A percentile compares a stretch with the other conserved stretches of the same genome.
phyloP scores from a whole-genome alignment of 1,140 invertebrate genomes.

The Calephelis nemesis region DNA sequence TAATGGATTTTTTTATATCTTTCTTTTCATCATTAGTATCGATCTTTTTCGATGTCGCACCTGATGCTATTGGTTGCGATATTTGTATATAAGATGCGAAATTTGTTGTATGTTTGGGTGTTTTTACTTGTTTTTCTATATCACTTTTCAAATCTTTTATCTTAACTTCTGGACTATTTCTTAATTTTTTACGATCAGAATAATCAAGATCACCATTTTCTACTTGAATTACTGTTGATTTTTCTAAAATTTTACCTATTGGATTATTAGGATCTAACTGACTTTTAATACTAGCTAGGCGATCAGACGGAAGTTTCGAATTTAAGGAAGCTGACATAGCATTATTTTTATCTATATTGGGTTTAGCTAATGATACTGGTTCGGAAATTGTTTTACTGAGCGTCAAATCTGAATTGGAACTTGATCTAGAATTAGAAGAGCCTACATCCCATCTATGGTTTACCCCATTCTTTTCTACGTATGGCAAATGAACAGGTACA shows the following conservation, averaged over 20 bases:
- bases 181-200: constrained; percentile 41
- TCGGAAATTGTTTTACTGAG: constrained; percentile 71
- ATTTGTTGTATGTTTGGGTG: constrained; percentile 75
- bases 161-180: constrained; percentile 49
- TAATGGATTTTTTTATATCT: constrained; percentile 46
- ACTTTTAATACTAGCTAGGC: constrained; percentile 66
- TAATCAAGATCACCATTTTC: constrained; percentile 68
- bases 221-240: constrained; percentile 72
- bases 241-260: constrained; percentile 76
- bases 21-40: constrained; percentile 40
- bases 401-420: constrained; percentile 70
- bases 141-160: constrained; percentile 66
- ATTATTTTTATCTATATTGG: constrained; percentile 49
- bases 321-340: constrained; percentile 61
- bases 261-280: constrained; percentile 75
- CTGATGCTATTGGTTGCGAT: constrained; percentile 64
- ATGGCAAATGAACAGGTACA: constrained; percentile 70
- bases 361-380: constrained; percentile 62
- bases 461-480: constrained; percentile 61
- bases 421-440: constrained; percentile 59
- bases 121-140: constrained; percentile 70
- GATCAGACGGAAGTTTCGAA: constrained; percentile 57
- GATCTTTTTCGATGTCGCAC: constrained; percentile 47
- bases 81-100: constrained; percentile 81
- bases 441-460: constrained; percentile 59